These are phyloP conservation scores for Tiliacea aurago DNA, from an alignment of 2,888 invertebrate genomes.

Conservation along the genomic window DNA sequence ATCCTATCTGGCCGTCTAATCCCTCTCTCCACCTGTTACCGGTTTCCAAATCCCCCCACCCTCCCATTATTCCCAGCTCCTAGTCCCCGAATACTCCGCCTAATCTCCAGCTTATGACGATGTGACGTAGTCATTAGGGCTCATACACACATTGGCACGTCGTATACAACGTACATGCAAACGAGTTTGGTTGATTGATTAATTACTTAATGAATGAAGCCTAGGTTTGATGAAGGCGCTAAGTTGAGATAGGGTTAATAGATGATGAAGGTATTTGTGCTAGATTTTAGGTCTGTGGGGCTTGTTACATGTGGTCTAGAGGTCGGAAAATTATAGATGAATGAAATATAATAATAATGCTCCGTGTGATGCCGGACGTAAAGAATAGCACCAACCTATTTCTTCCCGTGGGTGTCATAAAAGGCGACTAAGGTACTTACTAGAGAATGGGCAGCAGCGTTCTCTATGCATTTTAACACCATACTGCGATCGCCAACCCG, in stretches of 20 bases:
- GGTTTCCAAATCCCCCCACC: neutral
- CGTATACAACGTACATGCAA: slow-evolving; percentile 8
- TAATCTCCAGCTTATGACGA: slow-evolving; percentile 7
- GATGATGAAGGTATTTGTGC: slow-evolving; percentile 5
- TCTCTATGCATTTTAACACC: too few species aligned
- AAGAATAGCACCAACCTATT: too few species aligned
- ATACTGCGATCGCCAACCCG: too few species aligned
- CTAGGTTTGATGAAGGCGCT: slow-evolving; percentile 39
- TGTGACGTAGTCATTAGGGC: slow-evolving; percentile 25
- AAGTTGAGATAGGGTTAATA: slow-evolving; percentile 24
- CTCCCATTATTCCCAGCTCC: neutral
- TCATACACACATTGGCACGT: slow-evolving; percentile 1
- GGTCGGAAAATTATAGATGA: neutral
- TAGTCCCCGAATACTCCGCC: neutral
- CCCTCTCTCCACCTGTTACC: neutral
- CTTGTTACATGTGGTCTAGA: neutral
- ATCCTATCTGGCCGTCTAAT: neutral
- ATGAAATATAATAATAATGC: too few species aligned
- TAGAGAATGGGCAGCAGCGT: too few species aligned
- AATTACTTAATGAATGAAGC: slow-evolving; percentile 26
- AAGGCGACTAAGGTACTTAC: too few species aligned
- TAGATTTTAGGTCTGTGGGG: neutral
- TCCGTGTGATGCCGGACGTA: too few species aligned
- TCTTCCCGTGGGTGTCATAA: too few species aligned
- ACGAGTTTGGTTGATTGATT: slow-evolving; percentile 41